Evolutionary conservation across 1,140 invertebrate genomes (phyloP).

Genomic region (Theocolax elegans): DNA sequence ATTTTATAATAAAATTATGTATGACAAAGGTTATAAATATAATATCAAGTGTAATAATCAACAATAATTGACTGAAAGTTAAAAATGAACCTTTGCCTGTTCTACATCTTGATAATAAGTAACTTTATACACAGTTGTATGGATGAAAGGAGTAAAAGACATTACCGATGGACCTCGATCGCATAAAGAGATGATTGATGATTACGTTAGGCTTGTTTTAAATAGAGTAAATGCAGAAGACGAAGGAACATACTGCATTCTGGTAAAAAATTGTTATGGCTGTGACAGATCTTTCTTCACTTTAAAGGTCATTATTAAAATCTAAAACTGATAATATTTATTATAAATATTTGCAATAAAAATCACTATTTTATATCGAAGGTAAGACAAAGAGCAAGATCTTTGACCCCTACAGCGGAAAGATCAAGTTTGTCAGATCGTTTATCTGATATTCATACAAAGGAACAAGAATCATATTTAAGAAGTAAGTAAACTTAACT

Average conservation of each 20-base stretch:
- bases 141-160: constrained; percentile 87
- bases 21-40: no score
- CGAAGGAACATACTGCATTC: constrained; percentile 92
- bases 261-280: constrained; percentile 91
- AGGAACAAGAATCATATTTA: constrained; percentile 34
- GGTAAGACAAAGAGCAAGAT: constrained; percentile 31
- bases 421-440: constrained; percentile 27
- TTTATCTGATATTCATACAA: constrained; percentile 32
- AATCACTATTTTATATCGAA: not conserved
- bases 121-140: no score
- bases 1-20: no score
- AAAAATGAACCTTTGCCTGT: no score
- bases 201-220: constrained; percentile 87
- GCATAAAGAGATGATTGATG: constrained; percentile 84
- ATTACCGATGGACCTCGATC: constrained; percentile 82
- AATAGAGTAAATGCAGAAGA: constrained; percentile 87
- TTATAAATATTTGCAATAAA: not conserved
- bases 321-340: not conserved
- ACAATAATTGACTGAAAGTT: no score
- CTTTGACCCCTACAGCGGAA: constrained; percentile 34
- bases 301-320: constrained; percentile 72
- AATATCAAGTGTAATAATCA: no score
- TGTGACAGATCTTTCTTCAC: constrained; percentile 87
- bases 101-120: no score
- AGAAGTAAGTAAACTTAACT: constrained; percentile 28